phyloP scores from a whole-genome alignment of 2,113 vertebrate genomes.

The Petromus typicus region DNA sequence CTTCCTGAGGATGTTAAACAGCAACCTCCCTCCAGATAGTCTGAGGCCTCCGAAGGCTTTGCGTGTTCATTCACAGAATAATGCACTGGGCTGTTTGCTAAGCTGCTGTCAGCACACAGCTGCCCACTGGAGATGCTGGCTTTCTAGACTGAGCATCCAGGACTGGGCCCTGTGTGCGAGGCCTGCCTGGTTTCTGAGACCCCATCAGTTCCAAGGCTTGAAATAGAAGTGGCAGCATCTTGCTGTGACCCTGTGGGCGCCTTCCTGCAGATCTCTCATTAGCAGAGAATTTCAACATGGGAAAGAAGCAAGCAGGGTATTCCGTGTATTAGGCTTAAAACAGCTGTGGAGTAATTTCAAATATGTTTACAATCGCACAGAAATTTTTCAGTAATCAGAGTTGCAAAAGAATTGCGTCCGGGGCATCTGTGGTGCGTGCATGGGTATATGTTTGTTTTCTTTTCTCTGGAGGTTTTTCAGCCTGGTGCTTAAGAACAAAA shows the following conservation, averaged over 20 bases:
- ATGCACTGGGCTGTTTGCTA: neutral
- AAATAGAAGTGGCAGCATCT: neutral
- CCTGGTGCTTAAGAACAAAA: constrained; percentile 73
- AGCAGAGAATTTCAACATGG: neutral
- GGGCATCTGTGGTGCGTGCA: neutral
- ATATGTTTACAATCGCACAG: neutral
- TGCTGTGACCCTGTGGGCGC: neutral
- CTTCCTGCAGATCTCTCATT: neutral
- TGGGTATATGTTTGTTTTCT: constrained; percentile 61
- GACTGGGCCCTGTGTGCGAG: neutral
- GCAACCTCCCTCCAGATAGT: neutral
- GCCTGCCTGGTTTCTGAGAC: neutral
- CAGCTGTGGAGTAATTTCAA: constrained; percentile 18
- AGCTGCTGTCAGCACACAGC: neutral
- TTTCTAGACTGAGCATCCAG: neutral
- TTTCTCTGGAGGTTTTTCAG: constrained; percentile 7
- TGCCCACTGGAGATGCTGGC: neutral
- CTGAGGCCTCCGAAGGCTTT: neutral
- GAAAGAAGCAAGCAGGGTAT: neutral
- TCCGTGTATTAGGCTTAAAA: constrained; percentile 35
- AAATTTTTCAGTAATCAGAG: neutral
- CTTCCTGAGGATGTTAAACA: neutral
- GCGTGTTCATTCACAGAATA: neutral
- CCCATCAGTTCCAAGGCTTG: neutral
- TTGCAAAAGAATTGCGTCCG: neutral